These are phyloP conservation scores for Glyphotaelius pellucidus DNA, from an alignment of 2,888 invertebrate species.

Conservation along the genomic window DNA sequence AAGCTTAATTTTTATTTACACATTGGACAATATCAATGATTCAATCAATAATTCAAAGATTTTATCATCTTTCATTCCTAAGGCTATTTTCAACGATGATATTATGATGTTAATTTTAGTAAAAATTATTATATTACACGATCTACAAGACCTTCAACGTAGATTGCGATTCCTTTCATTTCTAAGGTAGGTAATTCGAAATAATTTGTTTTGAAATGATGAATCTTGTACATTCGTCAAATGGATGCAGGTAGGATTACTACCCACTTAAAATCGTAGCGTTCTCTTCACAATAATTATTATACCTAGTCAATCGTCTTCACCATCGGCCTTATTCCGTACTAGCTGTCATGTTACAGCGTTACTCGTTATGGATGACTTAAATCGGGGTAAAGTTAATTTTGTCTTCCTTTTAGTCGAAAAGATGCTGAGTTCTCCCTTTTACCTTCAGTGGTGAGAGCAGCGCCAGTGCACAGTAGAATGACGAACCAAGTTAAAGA, in stretches of 20 bases:
- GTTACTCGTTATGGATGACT: too few relatives aligned
- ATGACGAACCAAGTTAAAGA: too few relatives aligned
- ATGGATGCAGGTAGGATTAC: not conserved
- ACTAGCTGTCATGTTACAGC: too few relatives aligned
- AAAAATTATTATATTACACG: slow-evolving; percentile 54
- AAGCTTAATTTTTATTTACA: not conserved
- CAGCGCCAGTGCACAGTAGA: too few relatives aligned
- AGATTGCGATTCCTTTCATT: slow-evolving; percentile 51
- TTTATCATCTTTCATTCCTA: not conserved
- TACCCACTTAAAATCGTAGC: slow-evolving; percentile 16
- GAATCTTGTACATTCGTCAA: slow-evolving; percentile 49
- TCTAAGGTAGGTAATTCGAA: slow-evolving; percentile 47
- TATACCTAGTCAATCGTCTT: not conserved
- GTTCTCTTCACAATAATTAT: not conserved
- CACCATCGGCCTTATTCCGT: not conserved
- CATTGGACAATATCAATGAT: not conserved
- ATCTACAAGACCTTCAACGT: slow-evolving; percentile 50
- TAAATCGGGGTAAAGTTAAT: too few relatives aligned
- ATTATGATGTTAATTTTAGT: slow-evolving; percentile 7
- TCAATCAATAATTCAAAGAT: not conserved
- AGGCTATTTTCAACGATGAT: slow-evolving; percentile 2
- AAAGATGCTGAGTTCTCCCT: too few relatives aligned
- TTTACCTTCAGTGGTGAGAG: too few relatives aligned
- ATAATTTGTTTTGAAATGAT: slow-evolving; percentile 48
- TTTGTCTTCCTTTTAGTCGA: too few relatives aligned